Evolutionary conservation across 2,888 invertebrate genomes (phyloP), one percentile per base, ranked within the genome.

Genomic region (Trissolcus brochymenae): DNA sequence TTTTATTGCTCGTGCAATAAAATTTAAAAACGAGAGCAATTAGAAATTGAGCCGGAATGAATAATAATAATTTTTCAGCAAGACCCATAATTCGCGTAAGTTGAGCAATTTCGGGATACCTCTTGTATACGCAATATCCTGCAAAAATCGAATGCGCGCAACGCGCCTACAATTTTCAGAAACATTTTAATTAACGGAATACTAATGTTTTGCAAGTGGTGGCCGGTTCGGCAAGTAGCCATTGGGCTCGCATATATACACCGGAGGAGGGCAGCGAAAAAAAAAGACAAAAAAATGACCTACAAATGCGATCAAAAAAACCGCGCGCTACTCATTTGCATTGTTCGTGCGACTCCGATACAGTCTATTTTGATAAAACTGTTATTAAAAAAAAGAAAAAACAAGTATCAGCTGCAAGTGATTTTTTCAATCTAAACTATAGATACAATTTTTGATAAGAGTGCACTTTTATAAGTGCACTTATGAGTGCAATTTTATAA

Each of bases 141-240:
- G 55, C 53, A 51, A 41, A 67, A 79, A 79, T 66, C 60, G 76
- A 62, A 71, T 61, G 68, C 77, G 51, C 56, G 68, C 56, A 53
- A 67, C 61, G 71, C 54, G 68, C 76, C 79, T 84, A 82, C 83
- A 84, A 86, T 85, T 35, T 88, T 84, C 84, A 83, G 85, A 83
- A 85, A 85, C 85, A 83, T 86, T 88, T 87, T 87, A 88, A 88
- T 87, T 87, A 88, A 86, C 82, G 78, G 84, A 83, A 85, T 85
- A 82, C 84, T 87, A 87, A 87, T 86, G 85, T 83, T 82, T 83
- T 81, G 81, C 83, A 81, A 82, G 81, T 67, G 82, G 81, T 76
- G 81, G 80, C 80, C 81, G 77, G 80, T 78, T 56, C 56, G 41
- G 79, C 74, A 78, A 80, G 76, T 78, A 73, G 67, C 64, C 73